phyloP scores from a whole-genome alignment of 2,113 vertebrate genomes.

The Lota lota region DNA sequence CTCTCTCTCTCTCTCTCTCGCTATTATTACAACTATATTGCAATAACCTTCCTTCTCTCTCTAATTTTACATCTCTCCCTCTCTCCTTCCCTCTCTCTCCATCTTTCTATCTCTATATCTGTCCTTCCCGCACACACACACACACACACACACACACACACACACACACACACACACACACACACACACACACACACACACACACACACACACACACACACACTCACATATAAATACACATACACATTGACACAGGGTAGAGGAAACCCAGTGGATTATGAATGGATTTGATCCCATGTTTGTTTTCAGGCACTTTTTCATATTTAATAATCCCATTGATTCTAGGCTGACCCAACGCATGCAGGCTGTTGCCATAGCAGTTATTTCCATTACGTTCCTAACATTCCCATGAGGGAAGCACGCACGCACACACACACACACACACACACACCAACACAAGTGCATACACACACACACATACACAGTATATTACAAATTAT shows the following conservation, averaged over 20 bases:
- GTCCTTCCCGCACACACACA: no score
- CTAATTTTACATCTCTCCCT: no score
- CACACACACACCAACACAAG: not conserved
- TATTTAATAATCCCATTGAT: slow-evolving; percentile 61
- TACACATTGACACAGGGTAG: slow-evolving; percentile 9
- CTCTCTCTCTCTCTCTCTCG: not conserved
- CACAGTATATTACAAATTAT: slow-evolving; percentile 2
- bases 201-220: no score
- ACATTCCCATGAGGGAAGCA: slow-evolving; percentile 4
- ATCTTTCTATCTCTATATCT: no score
- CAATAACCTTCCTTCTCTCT: no score
- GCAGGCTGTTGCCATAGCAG: not conserved
- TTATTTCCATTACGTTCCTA: not conserved
- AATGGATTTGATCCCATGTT: slow-evolving; percentile 56
- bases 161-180: no score
- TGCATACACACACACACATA: slow-evolving; percentile 7
- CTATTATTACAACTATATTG: not conserved
- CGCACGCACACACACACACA: not conserved
- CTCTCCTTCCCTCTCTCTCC: no score
- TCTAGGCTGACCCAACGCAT: slow-evolving; percentile 43
- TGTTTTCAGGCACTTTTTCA: slow-evolving; percentile 27
- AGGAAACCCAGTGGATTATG: slow-evolving; percentile 34
- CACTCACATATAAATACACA: not conserved
- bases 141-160: no score
- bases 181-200: no score